Base-by-base conservation (phyloP, 1,140 invertebrate genomes). In the Drosophila neocordata region DNA sequence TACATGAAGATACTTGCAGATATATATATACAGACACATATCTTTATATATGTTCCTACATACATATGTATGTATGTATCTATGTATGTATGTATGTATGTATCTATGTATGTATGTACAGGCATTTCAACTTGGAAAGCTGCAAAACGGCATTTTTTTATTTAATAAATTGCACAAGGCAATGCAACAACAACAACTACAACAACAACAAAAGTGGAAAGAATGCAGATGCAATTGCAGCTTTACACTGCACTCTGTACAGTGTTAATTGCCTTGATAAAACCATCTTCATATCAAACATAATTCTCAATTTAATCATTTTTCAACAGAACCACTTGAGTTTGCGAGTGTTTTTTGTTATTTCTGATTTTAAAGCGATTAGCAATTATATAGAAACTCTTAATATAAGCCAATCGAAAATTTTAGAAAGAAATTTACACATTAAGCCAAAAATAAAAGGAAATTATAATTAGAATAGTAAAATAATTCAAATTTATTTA, bases 151-250 rank as follows among this genome's bases (percentile, higher is more conserved):
- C 83, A 88, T 88, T 88, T 88, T 48, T 88, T 89, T 79, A 83
- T 89, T 87, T 87, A 83, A 87, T 87, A 87, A 87, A 88, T 87
- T 87, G 83, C 83, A 87, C 83, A 88, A 87, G 83, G 79, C 82
- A 82, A 81, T 67, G 83, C 83, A 72, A 44, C 44, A 64, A 31
- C 72, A 59, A 61, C 72, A 18, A 58, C 44, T 60, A 37, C 72
- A 55, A 22, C 64, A 71, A 60, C 64, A 65, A 80, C 58, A 75
- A 76, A 79, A 61, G 67, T 75, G 62, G 65, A 73, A 68, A 68
- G 73, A 77, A 77, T 77, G 73, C 73, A 77, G 73, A 77, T 76
- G 65, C 73, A 76, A 75, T 75, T 76, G 73, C 73, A 61, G 72
- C 68, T 75, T 74, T 31, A 65, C 27, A 31, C 52, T 53, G 53